Conservation (phyloP, 2,113 vertebrate genomes). For the Dunckerocampus dactyliophorus region DNA sequence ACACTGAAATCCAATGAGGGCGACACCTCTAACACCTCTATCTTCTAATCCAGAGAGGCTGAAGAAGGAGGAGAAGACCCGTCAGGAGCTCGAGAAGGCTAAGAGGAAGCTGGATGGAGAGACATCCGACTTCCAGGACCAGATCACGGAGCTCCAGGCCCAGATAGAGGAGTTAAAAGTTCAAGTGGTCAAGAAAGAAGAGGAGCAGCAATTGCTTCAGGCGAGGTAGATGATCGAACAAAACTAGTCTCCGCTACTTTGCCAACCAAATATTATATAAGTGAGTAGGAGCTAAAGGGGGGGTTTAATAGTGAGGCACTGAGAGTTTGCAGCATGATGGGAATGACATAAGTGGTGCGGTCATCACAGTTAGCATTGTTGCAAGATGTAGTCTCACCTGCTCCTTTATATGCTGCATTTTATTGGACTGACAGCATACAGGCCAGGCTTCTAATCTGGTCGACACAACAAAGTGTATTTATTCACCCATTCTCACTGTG, state of each 20-base stretch:
- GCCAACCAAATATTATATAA: background rate
- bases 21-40: background rate
- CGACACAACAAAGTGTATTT: slow-evolving; percentile 5
- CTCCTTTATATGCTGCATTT: slow-evolving; percentile 12
- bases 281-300: slow-evolving; percentile 5
- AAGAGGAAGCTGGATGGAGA: slow-evolving; percentile 96
- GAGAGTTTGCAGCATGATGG: slow-evolving; percentile 12
- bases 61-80: slow-evolving; percentile 97
- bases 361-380: slow-evolving; percentile 7
- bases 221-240: slow-evolving; percentile 73
- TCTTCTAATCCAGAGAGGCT: slow-evolving; percentile 78
- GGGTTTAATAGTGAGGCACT: slow-evolving; percentile 9
- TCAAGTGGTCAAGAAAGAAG: slow-evolving; percentile 93
- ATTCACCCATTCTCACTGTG: slow-evolving; percentile 12
- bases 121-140: slow-evolving; percentile 92
- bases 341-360: slow-evolving; percentile 27
- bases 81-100: slow-evolving; percentile 94
- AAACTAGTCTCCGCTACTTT: background rate
- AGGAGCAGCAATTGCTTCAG: slow-evolving; percentile 89
- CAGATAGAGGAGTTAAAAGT: slow-evolving; percentile 91
- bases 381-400: slow-evolving; percentile 15
- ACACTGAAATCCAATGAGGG: background rate
- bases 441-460: slow-evolving; percentile 5
- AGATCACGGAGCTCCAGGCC: slow-evolving; percentile 90
- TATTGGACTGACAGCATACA: slow-evolving; percentile 12